Base-by-base conservation (phyloP, 23 tunicate genomes). In the Trididemnum clinides region DNA sequence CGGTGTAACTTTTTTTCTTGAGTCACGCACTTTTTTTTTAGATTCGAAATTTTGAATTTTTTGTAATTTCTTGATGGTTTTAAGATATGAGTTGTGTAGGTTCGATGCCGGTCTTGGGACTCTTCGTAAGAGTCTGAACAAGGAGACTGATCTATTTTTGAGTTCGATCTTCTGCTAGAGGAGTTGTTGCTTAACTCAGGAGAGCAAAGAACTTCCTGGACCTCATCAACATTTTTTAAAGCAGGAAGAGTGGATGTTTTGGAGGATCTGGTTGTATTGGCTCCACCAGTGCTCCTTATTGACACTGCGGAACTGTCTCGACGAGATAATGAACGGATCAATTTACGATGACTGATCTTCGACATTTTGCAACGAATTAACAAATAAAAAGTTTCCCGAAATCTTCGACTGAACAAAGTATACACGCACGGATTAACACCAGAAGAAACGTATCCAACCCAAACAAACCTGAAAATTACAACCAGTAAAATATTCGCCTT, bases 401-500 rank as follows among this genome's bases (percentile, higher is more conserved):
- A 93, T 28, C 83, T 83, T 1, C 92, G 89, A 73, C 98, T 93
- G 77, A 93, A 93, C 83, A 93, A 37, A n/a, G 98, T 93, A 82
- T 93, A 93, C 10, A 93, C 93, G 85, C 90, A 84, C 37, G 98
- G 98, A 82, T 93, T 93, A 25, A 93, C 90, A 2, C 98, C 98
- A 0, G 98, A 93, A 33, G 98, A 93, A 6, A 93, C 90, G 84
- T 93, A 93, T 34, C 98, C 98, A 34, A 93, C 87, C 98, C 98
- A 93, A 30, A 88, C 98, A 51, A 93, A 93, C 98, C 98, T 93
- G 81, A 37, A 69, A 69, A 30, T 28, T n/a, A n/a, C n/a, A n/a
- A n/a, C n/a, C n/a, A n/a, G n/a, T n/a, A n/a, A n/a, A n/a, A n/a
- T n/a, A n/a, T n/a, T n/a, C n/a, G n/a, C n/a, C n/a, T n/a, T n/a